A percentile compares a stretch with the other conserved stretches of the same genome.
phyloP scores from a whole-genome alignment of 2,888 invertebrate species.

The Philonicus albiceps region DNA sequence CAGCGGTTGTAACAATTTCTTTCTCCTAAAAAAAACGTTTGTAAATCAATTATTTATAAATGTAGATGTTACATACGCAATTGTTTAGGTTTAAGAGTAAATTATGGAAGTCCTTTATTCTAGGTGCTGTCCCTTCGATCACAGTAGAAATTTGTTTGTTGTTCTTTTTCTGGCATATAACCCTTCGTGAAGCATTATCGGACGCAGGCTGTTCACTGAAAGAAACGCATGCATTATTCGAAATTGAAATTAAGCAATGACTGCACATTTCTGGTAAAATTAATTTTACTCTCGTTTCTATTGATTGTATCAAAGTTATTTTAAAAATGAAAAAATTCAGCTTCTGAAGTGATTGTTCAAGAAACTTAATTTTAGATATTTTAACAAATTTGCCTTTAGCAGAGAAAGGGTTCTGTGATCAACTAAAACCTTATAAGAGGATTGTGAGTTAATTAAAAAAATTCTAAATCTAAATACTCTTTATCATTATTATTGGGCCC shows the following conservation, averaged over 20 bases:
- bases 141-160: constrained; percentile 70
- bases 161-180: constrained; percentile 66
- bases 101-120: constrained; percentile 74
- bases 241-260: background rate
- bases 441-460: no score
- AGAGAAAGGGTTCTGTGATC: no score
- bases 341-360: no score
- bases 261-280: no score
- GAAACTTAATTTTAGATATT: no score
- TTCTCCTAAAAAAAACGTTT: constrained; percentile 56
- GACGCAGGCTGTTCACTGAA: constrained; percentile 61
- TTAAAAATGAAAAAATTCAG: no score
- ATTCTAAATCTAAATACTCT: no score
- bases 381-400: no score
- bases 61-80: constrained; percentile 64
- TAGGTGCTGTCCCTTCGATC: constrained; percentile 70
- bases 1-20: constrained; percentile 74
- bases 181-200: constrained; percentile 55
- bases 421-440: no score
- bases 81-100: constrained; percentile 74
- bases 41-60: background rate
- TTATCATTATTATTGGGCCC: no score
- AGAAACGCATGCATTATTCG: background rate
- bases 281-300: no score
- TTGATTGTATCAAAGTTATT: no score